Base-by-base conservation (phyloP, 2,888 invertebrate genomes). In the Hypselothyrea guttata region DNA sequence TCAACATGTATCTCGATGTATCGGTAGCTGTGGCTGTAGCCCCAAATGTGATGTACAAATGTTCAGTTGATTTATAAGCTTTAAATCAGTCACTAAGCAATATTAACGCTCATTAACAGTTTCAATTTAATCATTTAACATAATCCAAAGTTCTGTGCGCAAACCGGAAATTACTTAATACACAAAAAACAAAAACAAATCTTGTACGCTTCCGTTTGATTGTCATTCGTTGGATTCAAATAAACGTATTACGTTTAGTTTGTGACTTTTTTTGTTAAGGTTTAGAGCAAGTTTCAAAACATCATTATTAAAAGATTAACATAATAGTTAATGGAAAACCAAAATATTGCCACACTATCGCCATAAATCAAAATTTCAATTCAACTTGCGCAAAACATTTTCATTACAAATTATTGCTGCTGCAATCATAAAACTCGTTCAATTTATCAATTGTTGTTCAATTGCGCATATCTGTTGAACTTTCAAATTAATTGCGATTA, bases 91-190 rank as follows among this genome's bases (percentile, higher is more conserved):
- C 27, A 71, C 65, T 71, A 59, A 35, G 5, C 37, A 49, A 65
- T 12, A 60, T 71, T 41, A 66, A 15, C 41, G 31, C 38, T 46
- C 37, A 41, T 71, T 48, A 65, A 58, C 27, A 4, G 30, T 27
- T 15, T 42, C 18, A 8, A 45, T 35, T 12, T 7, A 40, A 41
- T 5, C 41, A 22, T 33, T 64, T 31, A n/a, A 41, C 45, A 55
- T 51, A 42, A 48, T 45, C 13, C 5, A 4, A 5, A 22, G 22
- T 40, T 34, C 16, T 54, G 22, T 13, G 11, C n/a, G 18, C 8
- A 62, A 84, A 72, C 82, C 61, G 84, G 77, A 77, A 77, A 84
- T 84, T 77, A 40, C 42, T 45, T 37, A 72, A 76, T 59, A 42
- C 51, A 56, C 53, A 54, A 52, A 53, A 13, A 30, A n/a, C 34